These are phyloP conservation scores for Trissolcus basalis DNA, from an alignment of 1,140 invertebrate genomes.

Conservation along the genomic window DNA sequence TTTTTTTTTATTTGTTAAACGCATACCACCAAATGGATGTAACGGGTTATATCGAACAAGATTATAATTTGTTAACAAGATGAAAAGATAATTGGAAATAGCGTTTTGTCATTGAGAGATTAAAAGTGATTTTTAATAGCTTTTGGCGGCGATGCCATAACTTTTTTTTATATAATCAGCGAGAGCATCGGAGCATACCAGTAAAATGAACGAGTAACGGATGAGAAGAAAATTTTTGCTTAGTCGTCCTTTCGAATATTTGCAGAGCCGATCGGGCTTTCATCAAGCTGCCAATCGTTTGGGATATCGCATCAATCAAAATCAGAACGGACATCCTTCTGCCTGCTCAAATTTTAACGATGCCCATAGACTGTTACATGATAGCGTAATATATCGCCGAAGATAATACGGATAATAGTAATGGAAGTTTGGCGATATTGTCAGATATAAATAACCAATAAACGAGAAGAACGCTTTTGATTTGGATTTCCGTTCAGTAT, in stretches of 20 bases:
- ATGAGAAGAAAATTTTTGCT: slow-evolving; percentile 55
- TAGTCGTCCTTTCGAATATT: slow-evolving; percentile 58
- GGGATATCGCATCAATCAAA: slow-evolving; percentile 60
- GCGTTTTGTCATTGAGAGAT: slow-evolving; percentile 4
- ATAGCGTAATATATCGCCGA: slow-evolving; percentile 20
- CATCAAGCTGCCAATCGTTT: slow-evolving; percentile 57
- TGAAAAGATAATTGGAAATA: slow-evolving; percentile 8
- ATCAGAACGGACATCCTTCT: slow-evolving; percentile 47
- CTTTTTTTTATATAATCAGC: slow-evolving; percentile 40
- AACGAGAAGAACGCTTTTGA: too few species aligned
- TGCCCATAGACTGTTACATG: slow-evolving; percentile 26
- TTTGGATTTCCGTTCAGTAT: too few species aligned
- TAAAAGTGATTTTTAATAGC: slow-evolving; percentile 42
- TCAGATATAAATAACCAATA: slow-evolving; percentile 4
- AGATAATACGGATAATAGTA: slow-evolving; percentile 18
- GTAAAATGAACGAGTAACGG: slow-evolving; percentile 39
- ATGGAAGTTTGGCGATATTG: background rate
- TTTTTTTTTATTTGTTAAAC: too few species aligned
- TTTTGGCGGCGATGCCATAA: slow-evolving; percentile 16
- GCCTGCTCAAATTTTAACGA: slow-evolving; percentile 51
- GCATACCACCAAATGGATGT: too few species aligned
- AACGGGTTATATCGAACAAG: too few species aligned
- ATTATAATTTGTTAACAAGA: background rate
- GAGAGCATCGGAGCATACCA: slow-evolving; percentile 39
- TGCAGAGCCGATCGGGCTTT: slow-evolving; percentile 58